phyloP scores from a whole-genome alignment of 2,888 invertebrate species.

The Biston stratarius region DNA sequence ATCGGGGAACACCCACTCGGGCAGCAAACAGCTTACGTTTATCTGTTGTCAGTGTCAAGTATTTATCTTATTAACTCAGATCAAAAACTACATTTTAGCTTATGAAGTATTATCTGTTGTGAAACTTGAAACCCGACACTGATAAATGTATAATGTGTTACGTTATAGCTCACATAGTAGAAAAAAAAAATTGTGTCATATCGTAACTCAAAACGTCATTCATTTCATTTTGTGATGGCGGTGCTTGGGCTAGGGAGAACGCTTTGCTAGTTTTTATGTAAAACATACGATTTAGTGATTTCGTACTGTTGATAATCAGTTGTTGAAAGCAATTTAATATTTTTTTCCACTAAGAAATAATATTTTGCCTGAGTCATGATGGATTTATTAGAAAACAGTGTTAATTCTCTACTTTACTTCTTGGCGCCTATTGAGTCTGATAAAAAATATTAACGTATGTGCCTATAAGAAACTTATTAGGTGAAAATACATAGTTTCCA shows the following conservation, averaged over 20 bases:
- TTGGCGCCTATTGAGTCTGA: conserved; percentile 75
- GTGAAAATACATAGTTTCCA: conserved; percentile 40
- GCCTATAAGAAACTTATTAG: conserved; percentile 69
- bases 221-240: conserved; percentile 78
- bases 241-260: conserved; percentile 78
- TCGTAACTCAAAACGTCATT: conserved; percentile 29
- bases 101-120: too few relatives aligned
- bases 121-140: too few relatives aligned
- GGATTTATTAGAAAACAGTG: conserved; percentile 57
- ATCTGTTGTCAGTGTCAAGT: too few relatives aligned
- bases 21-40: too few relatives aligned
- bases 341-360: conserved; percentile 46
- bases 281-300: conserved; percentile 67
- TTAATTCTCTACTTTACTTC: conserved; percentile 56
- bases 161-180: too few relatives aligned
- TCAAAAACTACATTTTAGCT: too few relatives aligned
- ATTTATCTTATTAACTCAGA: too few relatives aligned
- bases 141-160: too few relatives aligned
- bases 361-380: conserved; percentile 49
- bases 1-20: too few relatives aligned
- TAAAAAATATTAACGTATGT: conserved; percentile 60
- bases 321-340: conserved; percentile 46
- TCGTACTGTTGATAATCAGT: conserved; percentile 58
- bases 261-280: conserved; percentile 71
- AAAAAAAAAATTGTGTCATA: not conserved